Evolutionary conservation across 1,140 invertebrate genomes (phyloP), one percentile per base, ranked within the genome.

Genomic region (Drosophila suzukii): DNA sequence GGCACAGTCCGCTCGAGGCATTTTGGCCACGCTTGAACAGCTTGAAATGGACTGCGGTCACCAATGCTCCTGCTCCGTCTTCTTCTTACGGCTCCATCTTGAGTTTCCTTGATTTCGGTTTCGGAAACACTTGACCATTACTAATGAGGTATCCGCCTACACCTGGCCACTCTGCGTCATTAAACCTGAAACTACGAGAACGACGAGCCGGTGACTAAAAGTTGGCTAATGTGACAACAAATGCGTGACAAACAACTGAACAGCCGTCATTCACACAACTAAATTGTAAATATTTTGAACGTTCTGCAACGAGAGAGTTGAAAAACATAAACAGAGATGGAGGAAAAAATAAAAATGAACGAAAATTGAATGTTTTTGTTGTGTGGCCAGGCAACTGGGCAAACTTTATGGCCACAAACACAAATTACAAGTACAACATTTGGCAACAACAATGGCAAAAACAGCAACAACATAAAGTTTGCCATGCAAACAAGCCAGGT

Each of bases 391-490:
- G 66, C 47, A 55, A 51, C 39, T 53, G 55, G 66, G 54, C 65
- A 78, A 89, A 89, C 84, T 88, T 88, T 88, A 88, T 84, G 77
- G 80, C 84, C 76, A 75, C 84, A 88, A 88, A 88, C 80, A 88
- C 79, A 88, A 88, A 88, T 88, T 80, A 88, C 84, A 88, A 80
- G 79, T 65, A 61, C 71, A 83, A 85, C 50, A 81, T 43, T 65
- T 46, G 57, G 41, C 58, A 81, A 73, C 78, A 82, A 71, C 27
- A 27, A 5, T 50, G 57, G 60, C 66, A 81, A 39, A 20, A 20
- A n/a, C 13, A 41, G 13, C 13, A 43, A 83, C 53, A 81, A 77
- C 59, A 77, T 43, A 82, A 83, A 83, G 66, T 86, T 82, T 88
- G 59, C 39, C 83, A 65, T 75, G 71, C 83, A 86, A 82, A 86